Conservation (phyloP, 1,140 invertebrate species). For the Platorchestia sp. region DNA sequence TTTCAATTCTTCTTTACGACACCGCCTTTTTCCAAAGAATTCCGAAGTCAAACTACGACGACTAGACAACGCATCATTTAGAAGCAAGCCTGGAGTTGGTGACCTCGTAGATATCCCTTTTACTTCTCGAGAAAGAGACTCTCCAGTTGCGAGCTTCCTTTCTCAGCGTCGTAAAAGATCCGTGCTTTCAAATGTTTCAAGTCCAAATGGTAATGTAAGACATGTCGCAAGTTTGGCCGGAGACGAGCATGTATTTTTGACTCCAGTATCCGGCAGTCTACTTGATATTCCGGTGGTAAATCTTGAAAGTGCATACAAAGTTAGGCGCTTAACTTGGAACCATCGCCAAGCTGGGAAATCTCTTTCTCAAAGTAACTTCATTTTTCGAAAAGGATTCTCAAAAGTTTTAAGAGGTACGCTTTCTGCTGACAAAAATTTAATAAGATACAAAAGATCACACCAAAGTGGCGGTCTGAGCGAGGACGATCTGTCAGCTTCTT, state of each 20-base stretch:
- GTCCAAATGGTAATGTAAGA: constrained; percentile 55
- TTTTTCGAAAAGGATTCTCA: constrained; percentile 43
- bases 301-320: constrained; percentile 53
- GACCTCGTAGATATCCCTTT: constrained; percentile 51
- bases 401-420: constrained; percentile 27
- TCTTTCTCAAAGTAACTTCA: constrained; percentile 40
- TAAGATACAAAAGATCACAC: constrained; percentile 46
- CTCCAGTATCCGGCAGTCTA: constrained; percentile 50
- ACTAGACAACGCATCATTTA: constrained; percentile 2
- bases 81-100: not conserved
- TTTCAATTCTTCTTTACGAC: not conserved
- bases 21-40: not conserved
- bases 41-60: not conserved
- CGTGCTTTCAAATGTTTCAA: constrained; percentile 47
- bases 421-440: constrained; percentile 42
- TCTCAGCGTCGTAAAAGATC: constrained; percentile 1
- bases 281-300: constrained; percentile 55
- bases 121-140: not conserved
- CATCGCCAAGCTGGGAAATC: constrained; percentile 28
- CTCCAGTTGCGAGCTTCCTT: not conserved
- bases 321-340: constrained; percentile 53
- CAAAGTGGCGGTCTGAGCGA: not conserved
- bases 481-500: not conserved
- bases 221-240: constrained; percentile 40
- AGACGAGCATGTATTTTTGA: constrained; percentile 49